Conservation (phyloP, 2,113 vertebrate genomes). For the Xenopus laevis region DNA sequence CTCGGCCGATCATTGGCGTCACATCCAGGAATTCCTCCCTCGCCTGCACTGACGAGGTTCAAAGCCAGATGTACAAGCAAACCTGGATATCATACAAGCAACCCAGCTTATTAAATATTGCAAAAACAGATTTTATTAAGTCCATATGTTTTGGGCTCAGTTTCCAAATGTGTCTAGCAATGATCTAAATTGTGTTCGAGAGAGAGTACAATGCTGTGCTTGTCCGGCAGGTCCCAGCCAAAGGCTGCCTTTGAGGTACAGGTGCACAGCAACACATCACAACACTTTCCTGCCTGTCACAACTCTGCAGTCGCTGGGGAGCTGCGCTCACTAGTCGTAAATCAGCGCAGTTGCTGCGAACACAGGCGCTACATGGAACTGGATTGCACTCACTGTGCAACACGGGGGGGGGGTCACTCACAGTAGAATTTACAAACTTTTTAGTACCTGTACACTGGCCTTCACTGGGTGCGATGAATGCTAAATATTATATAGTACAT, state of each 20-base stretch:
- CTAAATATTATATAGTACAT: too few species aligned
- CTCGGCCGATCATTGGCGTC: slow-evolving; percentile 54
- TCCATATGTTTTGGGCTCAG: slow-evolving; percentile 68
- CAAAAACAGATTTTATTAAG: slow-evolving; percentile 76
- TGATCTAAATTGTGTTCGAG: slow-evolving; percentile 61
- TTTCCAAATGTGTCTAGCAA: slow-evolving; percentile 66
- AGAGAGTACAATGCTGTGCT: slow-evolving; percentile 66
- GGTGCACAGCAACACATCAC: slow-evolving; percentile 64
- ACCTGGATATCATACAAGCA: slow-evolving; percentile 67
- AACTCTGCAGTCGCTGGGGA: background rate
- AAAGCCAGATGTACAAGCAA: slow-evolving; percentile 64
- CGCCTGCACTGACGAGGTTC: slow-evolving; percentile 49
- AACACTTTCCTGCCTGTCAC: slow-evolving; percentile 45
- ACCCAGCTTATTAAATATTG: slow-evolving; percentile 75
- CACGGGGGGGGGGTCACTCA: too few species aligned
- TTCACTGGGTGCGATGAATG: too few species aligned
- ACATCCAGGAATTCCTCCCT: slow-evolving; percentile 51
- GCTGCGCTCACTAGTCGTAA: slow-evolving; percentile 2
- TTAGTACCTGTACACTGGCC: too few species aligned
- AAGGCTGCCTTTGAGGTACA: slow-evolving; percentile 68
- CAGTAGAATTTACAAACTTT: too few species aligned
- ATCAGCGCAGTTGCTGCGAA: slow-evolving; percentile 1
- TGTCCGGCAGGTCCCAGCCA: slow-evolving; percentile 61
- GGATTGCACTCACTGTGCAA: too few species aligned
- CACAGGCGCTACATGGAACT: background rate